These are phyloP conservation scores for Telmatochromis sp. DNA, from an alignment of 2,113 vertebrate genomes.

Conservation along the genomic window DNA sequence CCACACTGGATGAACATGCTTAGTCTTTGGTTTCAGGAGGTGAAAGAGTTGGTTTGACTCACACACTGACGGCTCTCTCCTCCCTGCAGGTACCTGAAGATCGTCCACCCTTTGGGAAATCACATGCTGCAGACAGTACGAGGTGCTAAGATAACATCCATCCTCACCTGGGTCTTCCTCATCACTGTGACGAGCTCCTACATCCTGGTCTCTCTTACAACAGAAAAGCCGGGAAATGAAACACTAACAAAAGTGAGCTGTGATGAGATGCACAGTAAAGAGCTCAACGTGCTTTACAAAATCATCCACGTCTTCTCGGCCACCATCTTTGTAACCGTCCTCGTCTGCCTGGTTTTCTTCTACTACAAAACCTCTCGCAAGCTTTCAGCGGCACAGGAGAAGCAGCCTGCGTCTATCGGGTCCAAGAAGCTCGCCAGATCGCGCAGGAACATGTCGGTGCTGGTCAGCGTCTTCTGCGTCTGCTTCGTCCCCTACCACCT, in stretches of 20 bases:
- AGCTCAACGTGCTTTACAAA: constrained; percentile 13
- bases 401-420: background rate
- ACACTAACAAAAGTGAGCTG: background rate
- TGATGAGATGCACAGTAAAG: background rate
- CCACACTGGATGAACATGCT: background rate
- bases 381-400: constrained; percentile 10
- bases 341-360: constrained; percentile 51
- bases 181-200: constrained; percentile 13
- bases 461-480: constrained; percentile 65
- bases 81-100: constrained; percentile 65
- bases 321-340: constrained; percentile 47
- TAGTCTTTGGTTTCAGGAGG: background rate
- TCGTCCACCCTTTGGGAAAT: constrained; percentile 45
- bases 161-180: constrained; percentile 51
- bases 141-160: constrained; percentile 25
- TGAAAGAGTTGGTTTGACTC: background rate
- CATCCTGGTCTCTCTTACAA: constrained; percentile 20
- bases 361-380: constrained; percentile 42
- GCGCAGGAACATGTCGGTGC: constrained; percentile 57
- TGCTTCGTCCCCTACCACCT: constrained; percentile 73
- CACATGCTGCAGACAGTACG: constrained; percentile 41
- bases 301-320: constrained; percentile 17
- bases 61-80: background rate
- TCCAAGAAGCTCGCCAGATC: constrained; percentile 38
- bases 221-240: background rate